Conservation (phyloP, 2,797 vertebrate genomes). For the Hirundo rustica region DNA sequence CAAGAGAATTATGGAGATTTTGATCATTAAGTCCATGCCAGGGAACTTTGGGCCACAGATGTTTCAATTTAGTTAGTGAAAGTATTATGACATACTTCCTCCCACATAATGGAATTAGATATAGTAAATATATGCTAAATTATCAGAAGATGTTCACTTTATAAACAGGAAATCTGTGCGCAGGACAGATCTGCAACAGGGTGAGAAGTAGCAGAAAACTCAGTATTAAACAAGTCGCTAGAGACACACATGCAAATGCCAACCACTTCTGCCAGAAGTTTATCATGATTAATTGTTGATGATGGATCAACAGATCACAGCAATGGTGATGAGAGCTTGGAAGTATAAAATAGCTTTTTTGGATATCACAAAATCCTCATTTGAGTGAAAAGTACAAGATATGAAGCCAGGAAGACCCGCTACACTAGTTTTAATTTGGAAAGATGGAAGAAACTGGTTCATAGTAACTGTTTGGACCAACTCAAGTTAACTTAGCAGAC, state of each 20-base stretch:
- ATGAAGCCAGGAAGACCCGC: neutral
- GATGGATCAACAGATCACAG: neutral
- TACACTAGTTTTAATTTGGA: neutral
- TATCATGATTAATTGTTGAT: neutral
- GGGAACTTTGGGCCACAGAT: neutral
- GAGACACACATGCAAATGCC: neutral
- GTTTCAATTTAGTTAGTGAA: conserved; percentile 27
- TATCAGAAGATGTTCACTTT: neutral
- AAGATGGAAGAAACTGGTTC: neutral
- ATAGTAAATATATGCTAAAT: neutral
- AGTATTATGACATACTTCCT: conserved; percentile 10
- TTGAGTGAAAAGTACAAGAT: neutral
- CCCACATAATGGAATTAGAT: neutral
- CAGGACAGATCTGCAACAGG: neutral
- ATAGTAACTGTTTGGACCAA: neutral
- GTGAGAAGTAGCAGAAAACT: neutral
- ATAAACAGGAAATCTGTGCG: neutral
- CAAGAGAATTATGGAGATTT: neutral
- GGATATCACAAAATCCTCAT: neutral
- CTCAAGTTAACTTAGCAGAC: neutral
- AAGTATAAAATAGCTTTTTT: neutral
- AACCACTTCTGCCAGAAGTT: neutral
- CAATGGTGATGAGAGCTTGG: neutral
- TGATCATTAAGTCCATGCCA: neutral
- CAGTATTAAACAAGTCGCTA: neutral